Base-by-base conservation (phyloP, 1,140 invertebrate species). In the Tenebrio molitor region DNA sequence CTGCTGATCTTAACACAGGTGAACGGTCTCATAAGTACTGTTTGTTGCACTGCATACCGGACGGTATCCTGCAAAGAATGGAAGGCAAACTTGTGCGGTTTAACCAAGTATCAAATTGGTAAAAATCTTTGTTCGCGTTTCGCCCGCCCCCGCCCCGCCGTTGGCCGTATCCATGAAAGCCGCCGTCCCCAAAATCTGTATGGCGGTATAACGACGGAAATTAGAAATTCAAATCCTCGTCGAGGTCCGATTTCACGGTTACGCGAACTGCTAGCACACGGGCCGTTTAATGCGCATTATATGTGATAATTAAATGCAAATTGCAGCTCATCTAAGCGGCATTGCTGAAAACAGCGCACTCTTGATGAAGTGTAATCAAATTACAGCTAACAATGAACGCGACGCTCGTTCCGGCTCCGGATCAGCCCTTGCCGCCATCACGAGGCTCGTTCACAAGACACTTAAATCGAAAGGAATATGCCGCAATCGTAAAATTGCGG, bases 221-320 rank as follows among this genome's bases (percentile, higher is more conserved):
- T 66, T 66, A 66, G 36, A 66, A 66, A 66, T 66, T 44, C 64
- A 66, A 66, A 66, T 66, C 64, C 64, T 66, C 42, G 64, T 66
- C 64, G 64, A 76, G 76, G 73, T 76, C 76, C 76, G 74, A 78
- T 80, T 81, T 80, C 77, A 79, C 77, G 77, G 76, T 76, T 65
- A 73, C 73, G 71, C 72, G 76, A 76, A 72, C 71, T 68, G 64
- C 70, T 58, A 67, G 75, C 72, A 74, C 42, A 71, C 75, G 76
- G 66, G 74, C 72, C 75, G 79, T 80, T 80, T 81, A 80, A 78
- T 79, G 78, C 79, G 81, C 79, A 82, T 82, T 82, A 81, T 82
- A 82, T 82, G 81, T 82, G 81, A 81, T 82, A 80, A 82, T 82
- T 79, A 82, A 81, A 82, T 82, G 80, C 78, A 82, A 82, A 82